Evolutionary conservation across 2,113 vertebrate species (phyloP), one percentile per base, ranked within the genome.

Genomic region (Macaca nemestrina): DNA sequence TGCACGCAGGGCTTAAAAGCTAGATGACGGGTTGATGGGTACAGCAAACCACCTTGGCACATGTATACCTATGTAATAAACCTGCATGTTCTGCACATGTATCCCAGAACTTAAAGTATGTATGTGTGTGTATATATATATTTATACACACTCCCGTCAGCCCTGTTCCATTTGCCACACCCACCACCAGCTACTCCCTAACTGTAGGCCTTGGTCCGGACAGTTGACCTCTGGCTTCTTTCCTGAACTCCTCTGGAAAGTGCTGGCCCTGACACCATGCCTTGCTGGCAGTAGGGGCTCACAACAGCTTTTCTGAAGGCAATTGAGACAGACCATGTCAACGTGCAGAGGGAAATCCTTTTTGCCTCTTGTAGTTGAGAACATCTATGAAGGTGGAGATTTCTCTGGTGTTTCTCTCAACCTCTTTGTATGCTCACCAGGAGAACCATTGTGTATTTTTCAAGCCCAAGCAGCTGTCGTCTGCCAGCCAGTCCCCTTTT

Each of bases 271-370:
- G 10, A 4, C 17, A 52, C 43, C 12, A 7, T 38, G 50, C 11
- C 75, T 14, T 10, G 94, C 9, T 9, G 32, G 3, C 59, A 72
- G 70, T 11, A 57, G 81, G 73, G 16, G 3, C 84, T 97, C 30
- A 88, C 83, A 12, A 35, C 43, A 78, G 11, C 67, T 23, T 30
- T 75, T 55, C 76, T 30, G 8, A 72, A 68, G 79, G 85, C 64
- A 86, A 17, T 4, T 0, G 8, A 52, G 72, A 40, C 1, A 1
- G 35, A n/a, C 5, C 8, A 18, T 2, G 0, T 0, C 50, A 22
- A 11, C 5, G 38, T 8, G 7, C 9, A 6, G 45, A 38, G 11
- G 17, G 64, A 55, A 70, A 9, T 35, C 48, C 32, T 27, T 25
- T 6, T 40, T 76, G 30, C 45, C 38, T 7, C 38, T 55, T 52